A percentile compares a stretch with the other conserved stretches of the same genome.
Conservation (phyloP, 2,888 invertebrate genomes). For the Ypsolopha sequella region DNA sequence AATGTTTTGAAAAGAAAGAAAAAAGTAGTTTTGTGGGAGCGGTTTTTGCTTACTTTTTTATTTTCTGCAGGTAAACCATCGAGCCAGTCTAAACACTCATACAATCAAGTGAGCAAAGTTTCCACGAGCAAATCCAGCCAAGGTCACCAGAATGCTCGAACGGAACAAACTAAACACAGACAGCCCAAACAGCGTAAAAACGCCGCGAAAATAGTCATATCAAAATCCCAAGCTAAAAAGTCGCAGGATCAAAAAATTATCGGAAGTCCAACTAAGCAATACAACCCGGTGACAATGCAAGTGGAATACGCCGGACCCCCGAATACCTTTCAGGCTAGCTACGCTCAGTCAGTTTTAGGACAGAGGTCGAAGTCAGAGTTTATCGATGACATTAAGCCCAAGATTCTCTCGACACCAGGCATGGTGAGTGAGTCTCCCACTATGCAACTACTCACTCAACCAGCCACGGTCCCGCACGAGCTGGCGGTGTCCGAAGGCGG, state of each 20-base stretch:
- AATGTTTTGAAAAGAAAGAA: neutral
- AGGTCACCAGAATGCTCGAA: neutral
- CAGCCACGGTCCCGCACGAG: constrained; percentile 45
- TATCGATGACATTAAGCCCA: constrained; percentile 21
- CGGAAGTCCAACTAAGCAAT: constrained; percentile 31
- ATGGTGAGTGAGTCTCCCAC: constrained; percentile 44
- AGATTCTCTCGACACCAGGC: constrained; percentile 32
- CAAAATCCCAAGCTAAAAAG: constrained; percentile 41
- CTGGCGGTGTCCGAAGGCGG: constrained; percentile 34
- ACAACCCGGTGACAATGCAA: constrained; percentile 33
- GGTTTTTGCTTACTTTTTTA: constrained; percentile 1
- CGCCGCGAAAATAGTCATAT: constrained; percentile 12
- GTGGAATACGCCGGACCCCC: constrained; percentile 49
- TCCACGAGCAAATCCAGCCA: constrained; percentile 62
- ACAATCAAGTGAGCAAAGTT: constrained; percentile 67
- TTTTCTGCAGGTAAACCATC: constrained; percentile 51
- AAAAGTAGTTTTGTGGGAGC: neutral
- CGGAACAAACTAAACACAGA: constrained; percentile 3
- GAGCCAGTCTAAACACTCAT: constrained; percentile 62
- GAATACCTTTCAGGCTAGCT: constrained; percentile 59
- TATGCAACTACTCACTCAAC: constrained; percentile 50
- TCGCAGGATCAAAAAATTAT: constrained; percentile 27
- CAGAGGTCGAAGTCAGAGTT: constrained; percentile 16
- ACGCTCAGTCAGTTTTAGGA: constrained; percentile 53
- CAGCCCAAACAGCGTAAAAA: constrained; percentile 10